Base-by-base conservation (phyloP, 2,888 invertebrate species). In the Tineola bisselliella region DNA sequence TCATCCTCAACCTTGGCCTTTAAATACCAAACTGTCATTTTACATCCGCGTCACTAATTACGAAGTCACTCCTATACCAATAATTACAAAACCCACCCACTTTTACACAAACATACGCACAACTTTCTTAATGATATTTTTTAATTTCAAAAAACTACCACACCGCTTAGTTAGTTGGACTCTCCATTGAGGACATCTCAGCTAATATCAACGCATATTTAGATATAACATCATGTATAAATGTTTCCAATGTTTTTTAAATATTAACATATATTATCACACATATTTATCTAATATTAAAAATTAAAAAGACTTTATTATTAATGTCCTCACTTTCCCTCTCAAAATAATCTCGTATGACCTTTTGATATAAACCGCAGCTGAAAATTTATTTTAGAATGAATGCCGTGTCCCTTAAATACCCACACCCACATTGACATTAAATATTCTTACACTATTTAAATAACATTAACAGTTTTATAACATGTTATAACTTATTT, bases 321-420 rank as follows among this genome's bases (percentile, higher is more conserved):
- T 12, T 31, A 31, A 31, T 38, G 38, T 12, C 38, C 1, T 6
- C 38, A 38, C 38, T 38, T 38, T 38, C 38, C 3, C 38, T 38
- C 38, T 38, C 10, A 38, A 12, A 12, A n/a, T 10, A 12, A 38
- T 38, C 3, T 38, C 10, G n/a, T n/a, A 65, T 66, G 64, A 66
- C 65, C 67, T 66, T 63, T 67, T 72, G 72, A 76, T 75, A 70
- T 76, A 68, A 70, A 70, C 67, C 65, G 70, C 77, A 78, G 77
- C 75, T 74, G 78, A 73, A 67, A 61, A 64, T 69, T 73, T 81
- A 84, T 84, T 84, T 81, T 72, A 11, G 72, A 66, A 64, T 70
- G 79, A 82, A 81, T 79, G 80, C 77, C 83, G 73, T 67, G 65
- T 67, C 69, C 66, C 65, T 63, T 48, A 63, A 63, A 33, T 62